Evolutionary conservation across 1,140 invertebrate species (phyloP).

Genomic region (Orius laevigatus): DNA sequence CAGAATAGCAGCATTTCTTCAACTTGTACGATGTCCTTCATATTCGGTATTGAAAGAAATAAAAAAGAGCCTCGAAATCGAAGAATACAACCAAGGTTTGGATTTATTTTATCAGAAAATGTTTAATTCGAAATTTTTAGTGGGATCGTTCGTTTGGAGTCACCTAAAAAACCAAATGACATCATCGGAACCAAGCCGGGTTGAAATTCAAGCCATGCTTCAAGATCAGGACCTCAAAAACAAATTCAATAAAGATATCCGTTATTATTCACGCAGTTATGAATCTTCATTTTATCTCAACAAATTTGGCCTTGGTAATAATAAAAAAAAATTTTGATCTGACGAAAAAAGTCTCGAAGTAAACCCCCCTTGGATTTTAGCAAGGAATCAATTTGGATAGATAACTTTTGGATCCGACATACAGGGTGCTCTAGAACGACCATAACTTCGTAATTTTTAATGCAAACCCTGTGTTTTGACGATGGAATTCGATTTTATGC

Average conservation of each 20-base stretch:
- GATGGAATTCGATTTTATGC: not conserved
- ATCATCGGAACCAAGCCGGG: constrained; percentile 65
- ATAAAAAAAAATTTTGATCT: not conserved
- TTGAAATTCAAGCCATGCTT: constrained; percentile 64
- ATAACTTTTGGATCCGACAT: not conserved
- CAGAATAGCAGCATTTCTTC: too few relatives aligned
- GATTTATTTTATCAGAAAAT: not conserved
- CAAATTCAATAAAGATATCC: constrained; percentile 63
- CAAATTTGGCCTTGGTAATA: constrained; percentile 48
- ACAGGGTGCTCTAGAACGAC: not conserved
- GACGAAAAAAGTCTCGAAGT: too few relatives aligned
- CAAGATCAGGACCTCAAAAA: constrained; percentile 48
- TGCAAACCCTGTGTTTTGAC: not conserved
- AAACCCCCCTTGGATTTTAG: too few relatives aligned
- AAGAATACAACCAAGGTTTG: not conserved
- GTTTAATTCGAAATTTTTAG: constrained; percentile 34
- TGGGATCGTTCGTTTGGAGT: constrained; percentile 85
- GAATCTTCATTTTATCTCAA: constrained; percentile 76
- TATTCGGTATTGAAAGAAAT: too few relatives aligned
- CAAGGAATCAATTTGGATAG: not conserved
- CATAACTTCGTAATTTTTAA: too few relatives aligned
- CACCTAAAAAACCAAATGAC: constrained; percentile 73
- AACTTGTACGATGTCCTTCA: too few relatives aligned
- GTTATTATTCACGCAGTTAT: constrained; percentile 83
- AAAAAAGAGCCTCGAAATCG: too few relatives aligned